These are phyloP conservation scores for Plodia interpunctella DNA, from an alignment of 1,140 invertebrate genomes.

Conservation along the genomic window DNA sequence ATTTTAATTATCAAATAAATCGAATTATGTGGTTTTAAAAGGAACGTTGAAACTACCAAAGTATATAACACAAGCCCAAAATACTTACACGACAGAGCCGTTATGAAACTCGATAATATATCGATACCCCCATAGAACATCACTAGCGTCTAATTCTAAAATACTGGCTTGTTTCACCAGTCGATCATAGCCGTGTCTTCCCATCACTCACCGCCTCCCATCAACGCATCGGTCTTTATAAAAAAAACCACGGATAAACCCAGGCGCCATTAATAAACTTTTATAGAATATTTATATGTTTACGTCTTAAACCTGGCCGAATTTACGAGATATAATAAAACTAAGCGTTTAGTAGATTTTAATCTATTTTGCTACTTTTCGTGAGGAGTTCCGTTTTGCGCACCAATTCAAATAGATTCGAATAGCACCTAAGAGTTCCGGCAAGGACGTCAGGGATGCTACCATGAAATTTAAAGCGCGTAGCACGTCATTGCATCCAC, in stretches of 20 bases:
- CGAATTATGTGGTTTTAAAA: too few species aligned
- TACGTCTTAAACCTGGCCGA: slow-evolving; percentile 43
- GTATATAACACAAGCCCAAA: too few species aligned
- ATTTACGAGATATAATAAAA: slow-evolving; percentile 65
- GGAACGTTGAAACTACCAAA: too few species aligned
- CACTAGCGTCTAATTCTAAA: slow-evolving; percentile 36
- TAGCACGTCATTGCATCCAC: too few species aligned
- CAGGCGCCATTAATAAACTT: slow-evolving; percentile 51
- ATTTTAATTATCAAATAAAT: too few species aligned
- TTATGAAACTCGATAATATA: slow-evolving; percentile 7
- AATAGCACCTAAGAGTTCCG: too few species aligned
- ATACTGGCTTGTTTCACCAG: slow-evolving; percentile 67
- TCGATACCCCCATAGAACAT: slow-evolving; percentile 22
- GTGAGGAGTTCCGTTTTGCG: too few species aligned
- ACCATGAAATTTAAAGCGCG: too few species aligned
- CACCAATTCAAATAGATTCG: too few species aligned
- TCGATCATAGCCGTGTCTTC: slow-evolving; percentile 68
- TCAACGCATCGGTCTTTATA: slow-evolving; percentile 69
- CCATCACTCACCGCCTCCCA: slow-evolving; percentile 51
- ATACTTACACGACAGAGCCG: too few species aligned
- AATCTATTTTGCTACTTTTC: neutral
- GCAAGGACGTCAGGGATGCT: too few species aligned
- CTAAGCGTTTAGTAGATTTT: slow-evolving; percentile 8
- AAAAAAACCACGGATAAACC: slow-evolving; percentile 62
- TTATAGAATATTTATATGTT: slow-evolving; percentile 66